Base-by-base conservation (phyloP, 2,797 vertebrate genomes). In the Dendrocincla tyrannina region DNA sequence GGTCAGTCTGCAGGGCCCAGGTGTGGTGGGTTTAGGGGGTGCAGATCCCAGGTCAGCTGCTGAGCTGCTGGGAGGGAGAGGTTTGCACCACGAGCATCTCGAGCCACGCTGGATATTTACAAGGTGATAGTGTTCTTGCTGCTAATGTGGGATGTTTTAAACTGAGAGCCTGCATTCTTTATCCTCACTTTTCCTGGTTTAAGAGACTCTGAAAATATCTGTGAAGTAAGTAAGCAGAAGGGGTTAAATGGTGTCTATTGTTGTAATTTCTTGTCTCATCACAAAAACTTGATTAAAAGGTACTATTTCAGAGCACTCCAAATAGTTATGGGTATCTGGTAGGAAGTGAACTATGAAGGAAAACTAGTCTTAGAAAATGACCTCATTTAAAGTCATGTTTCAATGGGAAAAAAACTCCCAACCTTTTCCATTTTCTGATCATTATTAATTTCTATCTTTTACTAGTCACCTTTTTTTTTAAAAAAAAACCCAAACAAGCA, bases 101-200 rank as follows among this genome's bases (percentile, higher is more conserved):
- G 76, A 92, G 10, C 22, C 6, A 5, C 0, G 0, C 25, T 17
- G n/a, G n/a, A 47, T 2, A 0, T 47, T 28, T 46, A 72, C 56
- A 59, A 33, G 39, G 13, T 5, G 19, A 24, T 7, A 8, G 17
- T 27, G 42, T 0, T 28, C 82, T 53, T 72, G n/a, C 11, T 9
- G 4, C 33, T 70, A 17, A 5, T 12, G 3, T 53, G 41, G 42
- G 30, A 30, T 53, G 11, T 53, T 81, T 58, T 25, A 84, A 84
- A 56, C 15, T 8, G 42, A 66, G 13, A 81, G 13, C 11, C 17
- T 1, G 10, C 68, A 85, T 32, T 20, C 41, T 74, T 88, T 30
- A 25, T 42, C 18, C 5, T 81, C 49, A 8, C 28, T 84, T 68
- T 56, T 63, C 15, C 8, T 72, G 18, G n/a, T 46, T 52, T 50